Percentiles rank a stretch among this genome's conserved stretches.
These are phyloP conservation scores for Holacanthus passer DNA, from an alignment of 2,113 vertebrate species.

Conservation along the genomic window DNA sequence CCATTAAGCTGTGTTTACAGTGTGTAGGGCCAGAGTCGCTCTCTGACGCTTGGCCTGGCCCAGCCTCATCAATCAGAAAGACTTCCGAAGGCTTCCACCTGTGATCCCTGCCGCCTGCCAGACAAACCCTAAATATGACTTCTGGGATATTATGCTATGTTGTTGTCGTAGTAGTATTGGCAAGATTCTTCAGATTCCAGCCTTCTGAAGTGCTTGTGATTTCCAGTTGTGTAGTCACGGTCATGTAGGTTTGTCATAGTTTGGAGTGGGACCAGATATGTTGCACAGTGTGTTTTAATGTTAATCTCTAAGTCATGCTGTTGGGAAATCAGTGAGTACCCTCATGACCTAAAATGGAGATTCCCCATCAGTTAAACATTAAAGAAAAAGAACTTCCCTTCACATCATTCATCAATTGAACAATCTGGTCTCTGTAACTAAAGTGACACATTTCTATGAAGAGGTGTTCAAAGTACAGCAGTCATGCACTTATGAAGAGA, in stretches of 20 bases:
- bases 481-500: background rate
- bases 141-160: conserved; percentile 65
- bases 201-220: conserved; percentile 36
- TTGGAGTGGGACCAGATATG: conserved; percentile 10
- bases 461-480: background rate
- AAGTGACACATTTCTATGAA: background rate
- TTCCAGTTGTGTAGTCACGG: conserved; percentile 23
- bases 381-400: background rate
- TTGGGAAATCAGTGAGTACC: conserved; percentile 19
- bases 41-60: conserved; percentile 54
- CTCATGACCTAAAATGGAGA: conserved; percentile 30
- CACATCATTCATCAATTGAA: background rate
- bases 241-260: conserved; percentile 17
- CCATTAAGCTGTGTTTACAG: conserved; percentile 80
- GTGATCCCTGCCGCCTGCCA: conserved; percentile 35
- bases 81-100: conserved; percentile 30
- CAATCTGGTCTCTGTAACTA: background rate
- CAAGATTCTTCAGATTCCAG: conserved; percentile 59
- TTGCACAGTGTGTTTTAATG: background rate
- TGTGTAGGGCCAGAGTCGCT: conserved; percentile 12
- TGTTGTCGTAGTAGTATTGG: conserved; percentile 35
- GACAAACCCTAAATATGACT: conserved; percentile 21
- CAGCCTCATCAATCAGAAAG: conserved; percentile 62
- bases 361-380: background rate
- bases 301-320: conserved; percentile 22